Evolutionary conservation across 2,888 invertebrate genomes (phyloP).

Genomic region (Gisinianus flammeolus): DNA sequence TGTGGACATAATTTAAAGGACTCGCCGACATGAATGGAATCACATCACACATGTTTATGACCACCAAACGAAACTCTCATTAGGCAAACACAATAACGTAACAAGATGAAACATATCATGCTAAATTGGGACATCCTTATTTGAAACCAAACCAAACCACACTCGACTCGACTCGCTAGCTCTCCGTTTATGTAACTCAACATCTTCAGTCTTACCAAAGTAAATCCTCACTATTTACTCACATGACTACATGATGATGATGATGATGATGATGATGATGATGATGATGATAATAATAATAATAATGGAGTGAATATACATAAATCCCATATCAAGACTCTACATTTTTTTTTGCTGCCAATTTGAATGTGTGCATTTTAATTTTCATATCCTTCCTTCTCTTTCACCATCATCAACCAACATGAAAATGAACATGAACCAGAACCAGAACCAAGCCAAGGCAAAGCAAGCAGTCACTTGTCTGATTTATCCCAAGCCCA

Average conservation of each 20-base stretch:
- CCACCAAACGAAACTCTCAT: constrained; percentile 12
- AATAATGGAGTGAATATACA: too few relatives aligned
- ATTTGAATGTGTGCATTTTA: not conserved
- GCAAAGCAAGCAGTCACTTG: too few relatives aligned
- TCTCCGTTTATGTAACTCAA: not conserved
- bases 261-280: not conserved
- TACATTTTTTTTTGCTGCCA: not conserved
- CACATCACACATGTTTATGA: too few relatives aligned
- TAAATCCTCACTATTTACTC: not conserved
- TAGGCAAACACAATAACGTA: too few relatives aligned
- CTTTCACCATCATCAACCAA: not conserved
- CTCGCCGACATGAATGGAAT: too few relatives aligned
- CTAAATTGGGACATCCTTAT: constrained; percentile 36
- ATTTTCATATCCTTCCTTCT: not conserved
- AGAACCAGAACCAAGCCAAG: too few relatives aligned
- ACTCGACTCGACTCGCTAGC: not conserved
- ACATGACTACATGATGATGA: not conserved
- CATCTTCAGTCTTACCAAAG: not conserved
- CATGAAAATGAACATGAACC: too few relatives aligned
- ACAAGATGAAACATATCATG: too few relatives aligned
- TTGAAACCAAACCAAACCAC: constrained; percentile 5
- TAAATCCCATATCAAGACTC: too few relatives aligned
- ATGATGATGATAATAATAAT: too few relatives aligned
- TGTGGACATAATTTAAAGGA: too few relatives aligned
- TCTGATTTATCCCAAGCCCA: too few relatives aligned